These are phyloP conservation scores for Melipona quadrifasciata DNA, from an alignment of 1,140 invertebrate genomes.

Conservation along the genomic window DNA sequence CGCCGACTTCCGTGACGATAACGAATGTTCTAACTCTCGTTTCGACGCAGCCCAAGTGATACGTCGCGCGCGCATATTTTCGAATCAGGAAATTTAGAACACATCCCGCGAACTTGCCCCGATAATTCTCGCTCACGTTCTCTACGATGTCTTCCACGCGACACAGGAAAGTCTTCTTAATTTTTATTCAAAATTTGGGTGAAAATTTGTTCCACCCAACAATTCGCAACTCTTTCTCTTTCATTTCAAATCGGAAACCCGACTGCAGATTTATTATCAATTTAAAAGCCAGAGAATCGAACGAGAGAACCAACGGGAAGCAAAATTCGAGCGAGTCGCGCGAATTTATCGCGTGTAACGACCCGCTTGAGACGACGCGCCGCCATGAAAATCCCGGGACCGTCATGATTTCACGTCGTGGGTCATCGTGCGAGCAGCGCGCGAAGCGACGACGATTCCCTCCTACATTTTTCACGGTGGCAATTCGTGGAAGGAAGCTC, in stretches of 20 bases:
- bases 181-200: too few species aligned
- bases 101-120: not conserved
- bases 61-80: not conserved
- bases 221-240: too few species aligned
- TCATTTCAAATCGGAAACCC: too few species aligned
- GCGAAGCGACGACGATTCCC: not conserved
- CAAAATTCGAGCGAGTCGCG: not conserved
- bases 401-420: conserved; percentile 30
- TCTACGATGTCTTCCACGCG: not conserved
- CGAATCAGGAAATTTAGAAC: not conserved
- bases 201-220: too few species aligned
- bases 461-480: conserved; percentile 20
- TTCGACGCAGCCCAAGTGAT: not conserved
- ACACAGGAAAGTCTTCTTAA: too few species aligned
- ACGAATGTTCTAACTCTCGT: not conserved
- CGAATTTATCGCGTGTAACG: conserved; percentile 28
- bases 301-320: not conserved
- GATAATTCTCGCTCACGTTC: not conserved
- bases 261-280: too few species aligned
- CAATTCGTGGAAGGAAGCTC: conserved; percentile 8
- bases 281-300: too few species aligned
- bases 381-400: conserved; percentile 1
- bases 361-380: too few species aligned
- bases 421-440: not conserved
- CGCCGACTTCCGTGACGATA: not conserved